Conservation (phyloP, 2,888 invertebrate species). For the Acrobasis suavella region DNA sequence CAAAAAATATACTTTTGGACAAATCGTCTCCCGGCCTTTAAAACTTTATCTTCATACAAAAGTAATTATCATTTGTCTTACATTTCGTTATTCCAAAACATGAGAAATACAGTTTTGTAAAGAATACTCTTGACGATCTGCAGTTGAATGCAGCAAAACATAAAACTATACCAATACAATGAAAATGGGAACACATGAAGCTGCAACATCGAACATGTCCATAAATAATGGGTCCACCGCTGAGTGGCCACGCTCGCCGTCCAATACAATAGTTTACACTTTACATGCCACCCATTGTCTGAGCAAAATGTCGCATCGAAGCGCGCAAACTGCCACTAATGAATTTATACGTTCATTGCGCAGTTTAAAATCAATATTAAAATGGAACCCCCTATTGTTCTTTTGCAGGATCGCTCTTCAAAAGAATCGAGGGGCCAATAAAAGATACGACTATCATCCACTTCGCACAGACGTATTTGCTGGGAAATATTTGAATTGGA, state of each 20-base stretch:
- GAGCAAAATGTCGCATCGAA: background rate
- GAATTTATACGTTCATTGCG: too few species aligned
- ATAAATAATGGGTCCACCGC: background rate
- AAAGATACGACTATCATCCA: background rate
- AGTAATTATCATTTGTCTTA: too few species aligned
- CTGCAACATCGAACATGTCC: background rate
- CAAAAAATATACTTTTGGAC: too few species aligned
- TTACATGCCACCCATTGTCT: slow-evolving; percentile 7
- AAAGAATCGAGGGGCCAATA: slow-evolving; percentile 9
- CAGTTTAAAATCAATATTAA: slow-evolving; percentile 13
- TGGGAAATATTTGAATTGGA: background rate
- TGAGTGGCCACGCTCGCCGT: slow-evolving; percentile 2
- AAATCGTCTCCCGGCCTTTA: too few species aligned
- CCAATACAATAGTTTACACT: slow-evolving; percentile 10
- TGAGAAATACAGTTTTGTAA: too few species aligned
- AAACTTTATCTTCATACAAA: too few species aligned
- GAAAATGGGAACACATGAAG: background rate
- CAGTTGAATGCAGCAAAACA: background rate
- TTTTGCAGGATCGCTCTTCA: background rate
- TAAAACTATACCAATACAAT: background rate
- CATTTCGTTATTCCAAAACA: too few species aligned
- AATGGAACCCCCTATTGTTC: slow-evolving; percentile 14
- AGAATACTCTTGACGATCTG: too few species aligned
- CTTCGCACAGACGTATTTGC: background rate
- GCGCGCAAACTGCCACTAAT: background rate